phyloP scores from a whole-genome alignment of 2,888 invertebrate genomes.

The Drosophila pseudotalamancana region DNA sequence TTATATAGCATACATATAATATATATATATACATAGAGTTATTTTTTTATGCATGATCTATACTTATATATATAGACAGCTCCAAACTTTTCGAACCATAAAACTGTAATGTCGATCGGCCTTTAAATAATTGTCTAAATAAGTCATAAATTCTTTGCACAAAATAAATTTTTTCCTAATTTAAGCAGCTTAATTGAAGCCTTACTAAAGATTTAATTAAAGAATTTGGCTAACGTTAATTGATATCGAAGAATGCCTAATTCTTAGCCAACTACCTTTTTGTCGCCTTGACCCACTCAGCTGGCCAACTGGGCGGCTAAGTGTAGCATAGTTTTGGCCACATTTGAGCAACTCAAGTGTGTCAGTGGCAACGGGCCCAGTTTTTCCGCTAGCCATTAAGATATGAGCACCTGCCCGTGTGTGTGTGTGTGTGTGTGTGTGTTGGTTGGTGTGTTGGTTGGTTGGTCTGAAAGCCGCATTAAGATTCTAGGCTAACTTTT shows the following conservation, averaged over 20 bases:
- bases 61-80: too few relatives aligned
- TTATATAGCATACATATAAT: not conserved
- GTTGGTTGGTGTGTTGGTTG: too few relatives aligned
- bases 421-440: slow-evolving; percentile 2
- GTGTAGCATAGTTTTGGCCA: slow-evolving; percentile 27
- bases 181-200: not conserved
- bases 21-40: not conserved
- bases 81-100: too few relatives aligned
- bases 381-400: slow-evolving; percentile 16
- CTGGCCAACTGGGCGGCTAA: slow-evolving; percentile 8
- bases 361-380: slow-evolving; percentile 25
- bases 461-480: slow-evolving; percentile 21
- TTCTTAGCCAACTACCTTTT: slow-evolving; percentile 5
- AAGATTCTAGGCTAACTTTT: slow-evolving; percentile 51
- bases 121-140: too few relatives aligned
- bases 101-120: too few relatives aligned
- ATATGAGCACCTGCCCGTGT: slow-evolving; percentile 5
- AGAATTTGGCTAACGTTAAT: not conserved
- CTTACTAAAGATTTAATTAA: not conserved
- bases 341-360: slow-evolving; percentile 39
- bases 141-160: too few relatives aligned
- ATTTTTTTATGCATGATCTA: too few relatives aligned
- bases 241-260: slow-evolving; percentile 1
- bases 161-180: too few relatives aligned
- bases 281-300: slow-evolving; percentile 39